Evolutionary conservation across 2,797 vertebrate species (phyloP).

Genomic region (Decapterus maruadsi): DNA sequence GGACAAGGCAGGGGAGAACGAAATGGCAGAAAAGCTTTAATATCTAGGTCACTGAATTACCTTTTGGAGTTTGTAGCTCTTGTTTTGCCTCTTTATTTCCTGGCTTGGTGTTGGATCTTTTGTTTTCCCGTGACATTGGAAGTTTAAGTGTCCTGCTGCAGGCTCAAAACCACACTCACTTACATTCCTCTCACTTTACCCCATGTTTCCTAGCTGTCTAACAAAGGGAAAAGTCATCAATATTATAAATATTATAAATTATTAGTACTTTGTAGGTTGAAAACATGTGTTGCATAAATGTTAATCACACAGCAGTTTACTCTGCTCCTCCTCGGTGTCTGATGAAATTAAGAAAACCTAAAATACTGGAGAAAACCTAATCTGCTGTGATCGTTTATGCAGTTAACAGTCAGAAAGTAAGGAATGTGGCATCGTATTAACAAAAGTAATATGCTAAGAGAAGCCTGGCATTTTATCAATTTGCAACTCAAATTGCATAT

Average conservation of each 20-base stretch:
- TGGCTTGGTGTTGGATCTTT: slow-evolving; percentile 48
- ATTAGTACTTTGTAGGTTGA: not conserved
- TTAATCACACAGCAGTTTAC: slow-evolving; percentile 1
- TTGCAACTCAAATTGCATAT: slow-evolving; percentile 74
- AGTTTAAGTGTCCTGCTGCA: slow-evolving; percentile 50
- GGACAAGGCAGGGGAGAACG: slow-evolving; percentile 73
- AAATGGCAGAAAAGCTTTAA: slow-evolving; percentile 77
- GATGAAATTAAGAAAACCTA: slow-evolving; percentile 35
- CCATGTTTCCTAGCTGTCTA: slow-evolving; percentile 33
- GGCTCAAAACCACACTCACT: slow-evolving; percentile 31
- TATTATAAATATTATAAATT: not conserved
- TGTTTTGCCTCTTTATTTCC: slow-evolving; percentile 67
- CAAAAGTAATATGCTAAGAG: slow-evolving; percentile 65
- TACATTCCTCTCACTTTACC: slow-evolving; percentile 25
- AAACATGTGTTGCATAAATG: slow-evolving; percentile 4
- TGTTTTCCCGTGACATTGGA: slow-evolving; percentile 37
- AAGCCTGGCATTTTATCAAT: slow-evolving; percentile 68
- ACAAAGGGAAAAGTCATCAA: not conserved
- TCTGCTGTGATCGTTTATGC: slow-evolving; percentile 40
- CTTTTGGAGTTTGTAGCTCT: slow-evolving; percentile 69
- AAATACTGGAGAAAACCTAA: slow-evolving; percentile 36
- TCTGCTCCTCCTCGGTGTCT: not conserved
- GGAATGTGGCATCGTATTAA: slow-evolving; percentile 59
- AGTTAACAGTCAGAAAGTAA: slow-evolving; percentile 30
- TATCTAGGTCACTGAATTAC: slow-evolving; percentile 87